Percentiles rank a stretch among this genome's conserved stretches.
phyloP scores from a whole-genome alignment of 1,140 invertebrate genomes.

The Camponotus floridanus region DNA sequence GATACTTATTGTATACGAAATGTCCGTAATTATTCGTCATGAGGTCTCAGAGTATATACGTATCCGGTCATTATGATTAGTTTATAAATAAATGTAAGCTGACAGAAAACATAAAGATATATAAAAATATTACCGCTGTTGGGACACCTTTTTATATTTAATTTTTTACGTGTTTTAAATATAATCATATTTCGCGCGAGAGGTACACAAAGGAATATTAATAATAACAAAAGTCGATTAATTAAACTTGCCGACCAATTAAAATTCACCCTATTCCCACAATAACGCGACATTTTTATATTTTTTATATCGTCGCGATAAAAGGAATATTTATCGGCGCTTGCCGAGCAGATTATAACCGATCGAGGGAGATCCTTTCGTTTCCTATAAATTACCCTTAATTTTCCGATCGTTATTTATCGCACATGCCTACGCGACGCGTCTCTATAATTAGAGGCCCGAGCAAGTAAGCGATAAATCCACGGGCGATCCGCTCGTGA shows the following conservation, averaged over 20 bases:
- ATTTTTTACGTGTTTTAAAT: constrained; percentile 9
- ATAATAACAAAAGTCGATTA: not conserved
- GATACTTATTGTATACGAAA: constrained; percentile 36
- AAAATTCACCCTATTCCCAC: constrained; percentile 7
- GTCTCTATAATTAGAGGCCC: constrained; percentile 34
- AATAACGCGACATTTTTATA: not conserved
- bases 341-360: constrained; percentile 18
- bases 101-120: not conserved
- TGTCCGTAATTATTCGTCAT: constrained; percentile 38
- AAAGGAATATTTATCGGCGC: not conserved
- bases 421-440: constrained; percentile 30
- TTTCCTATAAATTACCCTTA: constrained; percentile 53
- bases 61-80: constrained; percentile 1
- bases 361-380: constrained; percentile 15
- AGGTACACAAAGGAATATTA: not conserved
- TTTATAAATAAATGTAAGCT: not conserved
- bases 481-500: constrained; percentile 32
- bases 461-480: constrained; percentile 52
- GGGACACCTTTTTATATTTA: not conserved
- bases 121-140: constrained; percentile 6
- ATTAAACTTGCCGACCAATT: not conserved
- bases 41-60: constrained; percentile 6
- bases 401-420: constrained; percentile 58
- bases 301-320: not conserved
- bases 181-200: not conserved